Conservation (phyloP, 2,113 vertebrate species). For the Eurypyga helias region DNA sequence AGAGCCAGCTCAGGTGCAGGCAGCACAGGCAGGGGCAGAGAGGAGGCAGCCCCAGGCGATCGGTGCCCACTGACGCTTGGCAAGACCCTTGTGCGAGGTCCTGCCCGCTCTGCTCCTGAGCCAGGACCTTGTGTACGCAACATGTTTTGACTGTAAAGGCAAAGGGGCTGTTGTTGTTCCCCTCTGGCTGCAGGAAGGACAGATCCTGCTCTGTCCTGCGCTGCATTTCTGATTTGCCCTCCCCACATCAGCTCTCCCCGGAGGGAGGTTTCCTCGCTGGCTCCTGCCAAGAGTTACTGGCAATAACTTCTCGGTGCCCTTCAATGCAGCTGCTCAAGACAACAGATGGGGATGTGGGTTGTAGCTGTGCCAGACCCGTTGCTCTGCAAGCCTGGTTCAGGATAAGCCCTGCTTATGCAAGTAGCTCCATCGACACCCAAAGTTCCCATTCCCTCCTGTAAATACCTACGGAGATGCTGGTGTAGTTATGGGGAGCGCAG, state of each 20-base stretch:
- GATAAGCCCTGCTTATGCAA: background rate
- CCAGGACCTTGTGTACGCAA: background rate
- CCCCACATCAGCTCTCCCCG: background rate
- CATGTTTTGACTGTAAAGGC: background rate
- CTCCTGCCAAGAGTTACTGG: slow-evolving; percentile 48
- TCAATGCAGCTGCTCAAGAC: slow-evolving; percentile 52
- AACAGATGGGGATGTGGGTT: slow-evolving; percentile 43
- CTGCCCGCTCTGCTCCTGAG: background rate
- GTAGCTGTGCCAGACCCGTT: slow-evolving; percentile 38
- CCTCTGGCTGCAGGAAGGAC: background rate
- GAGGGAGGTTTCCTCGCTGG: slow-evolving; percentile 10
- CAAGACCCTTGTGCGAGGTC: background rate
- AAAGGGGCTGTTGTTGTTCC: background rate
- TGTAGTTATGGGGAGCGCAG: background rate
- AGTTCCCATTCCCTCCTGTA: background rate
- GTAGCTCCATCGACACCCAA: background rate
- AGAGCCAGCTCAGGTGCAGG: background rate
- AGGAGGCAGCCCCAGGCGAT: background rate
- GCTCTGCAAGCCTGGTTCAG: slow-evolving; percentile 1
- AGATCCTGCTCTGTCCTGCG: background rate
- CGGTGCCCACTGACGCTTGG: background rate
- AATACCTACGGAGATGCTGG: background rate
- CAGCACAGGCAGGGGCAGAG: background rate
- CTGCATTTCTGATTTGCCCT: background rate
- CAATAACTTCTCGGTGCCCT: slow-evolving; percentile 35